These are phyloP conservation scores for Dromaius novaehollandiae DNA, from an alignment of 2,113 vertebrate species.

Conservation along the genomic window DNA sequence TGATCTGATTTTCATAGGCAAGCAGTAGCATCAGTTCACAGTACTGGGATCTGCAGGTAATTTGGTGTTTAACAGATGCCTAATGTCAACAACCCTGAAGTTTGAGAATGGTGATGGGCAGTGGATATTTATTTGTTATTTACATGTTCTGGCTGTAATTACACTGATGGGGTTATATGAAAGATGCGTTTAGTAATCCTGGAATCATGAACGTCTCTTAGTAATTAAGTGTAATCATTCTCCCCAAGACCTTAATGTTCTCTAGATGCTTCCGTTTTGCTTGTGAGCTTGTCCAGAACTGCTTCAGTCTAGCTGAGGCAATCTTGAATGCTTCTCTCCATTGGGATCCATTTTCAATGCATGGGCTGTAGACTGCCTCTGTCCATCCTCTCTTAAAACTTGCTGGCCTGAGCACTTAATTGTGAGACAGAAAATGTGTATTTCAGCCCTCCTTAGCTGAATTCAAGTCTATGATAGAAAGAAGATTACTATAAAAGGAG, in stretches of 20 bases:
- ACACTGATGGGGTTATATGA: neutral
- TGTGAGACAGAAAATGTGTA: neutral
- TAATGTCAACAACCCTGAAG: neutral
- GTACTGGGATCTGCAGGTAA: neutral
- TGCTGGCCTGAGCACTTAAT: neutral
- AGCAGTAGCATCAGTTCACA: neutral
- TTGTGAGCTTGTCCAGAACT: neutral
- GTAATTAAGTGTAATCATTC: neutral
- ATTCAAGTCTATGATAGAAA: neutral
- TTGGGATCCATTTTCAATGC: neutral
- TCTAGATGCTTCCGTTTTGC: neutral
- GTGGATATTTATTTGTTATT: neutral
- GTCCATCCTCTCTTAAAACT: neutral
- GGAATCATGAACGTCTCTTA: neutral
- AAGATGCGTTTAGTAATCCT: neutral
- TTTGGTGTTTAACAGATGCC: neutral
- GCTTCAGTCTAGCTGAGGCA: neutral
- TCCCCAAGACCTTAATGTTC: neutral
- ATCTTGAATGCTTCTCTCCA: neutral
- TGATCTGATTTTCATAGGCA: neutral
- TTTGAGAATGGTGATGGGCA: neutral
- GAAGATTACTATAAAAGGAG: neutral
- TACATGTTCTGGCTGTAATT: neutral
- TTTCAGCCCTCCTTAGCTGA: neutral
- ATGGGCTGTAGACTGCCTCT: neutral